phyloP scores from a whole-genome alignment of 2,797 vertebrate genomes.

The Taenioides sp. region DNA sequence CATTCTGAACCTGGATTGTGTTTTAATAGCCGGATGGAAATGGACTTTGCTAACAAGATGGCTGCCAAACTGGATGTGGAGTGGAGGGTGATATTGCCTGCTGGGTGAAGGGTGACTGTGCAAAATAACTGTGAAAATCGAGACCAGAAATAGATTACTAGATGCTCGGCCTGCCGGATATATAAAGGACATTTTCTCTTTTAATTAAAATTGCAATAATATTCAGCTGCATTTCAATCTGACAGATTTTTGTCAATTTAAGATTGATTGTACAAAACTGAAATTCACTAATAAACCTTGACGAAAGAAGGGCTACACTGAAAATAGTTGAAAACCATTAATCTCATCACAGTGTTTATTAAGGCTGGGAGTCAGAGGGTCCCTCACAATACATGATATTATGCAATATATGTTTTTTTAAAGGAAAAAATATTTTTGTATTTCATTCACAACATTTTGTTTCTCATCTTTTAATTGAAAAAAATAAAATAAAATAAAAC shows the following conservation, averaged over 20 bases:
- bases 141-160: constrained; percentile 1
- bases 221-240: neutral
- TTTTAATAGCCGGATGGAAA: constrained; percentile 37
- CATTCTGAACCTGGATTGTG: constrained; percentile 23
- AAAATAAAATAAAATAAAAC: no score
- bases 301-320: neutral
- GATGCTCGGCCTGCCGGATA: neutral
- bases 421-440: no score
- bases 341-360: no score
- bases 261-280: neutral
- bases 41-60: constrained; percentile 31
- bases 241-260: neutral
- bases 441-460: no score
- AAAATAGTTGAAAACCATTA: no score
- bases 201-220: neutral
- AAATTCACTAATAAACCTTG: neutral
- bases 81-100: constrained; percentile 25
- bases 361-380: no score
- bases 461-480: no score
- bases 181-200: neutral
- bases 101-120: constrained; percentile 48
- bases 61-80: constrained; percentile 36
- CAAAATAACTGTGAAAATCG: constrained; percentile 20
- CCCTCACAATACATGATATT: no score
- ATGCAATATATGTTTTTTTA: no score